These are phyloP conservation scores for Datnioides undecimradiatus DNA, from an alignment of 2,113 vertebrate species.

Conservation along the genomic window DNA sequence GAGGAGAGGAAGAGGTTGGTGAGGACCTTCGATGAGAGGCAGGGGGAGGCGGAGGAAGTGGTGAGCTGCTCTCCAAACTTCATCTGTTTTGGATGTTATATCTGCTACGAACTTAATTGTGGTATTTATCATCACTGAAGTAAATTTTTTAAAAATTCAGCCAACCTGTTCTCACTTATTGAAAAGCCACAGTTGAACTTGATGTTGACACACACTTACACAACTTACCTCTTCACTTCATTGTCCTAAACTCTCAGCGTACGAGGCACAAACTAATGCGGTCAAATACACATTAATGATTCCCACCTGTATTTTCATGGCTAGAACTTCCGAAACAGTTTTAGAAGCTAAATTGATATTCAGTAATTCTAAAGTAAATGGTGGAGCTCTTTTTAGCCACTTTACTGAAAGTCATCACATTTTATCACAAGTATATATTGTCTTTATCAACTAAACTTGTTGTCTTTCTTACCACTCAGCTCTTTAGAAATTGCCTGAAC, in stretches of 20 bases:
- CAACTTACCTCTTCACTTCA: background rate
- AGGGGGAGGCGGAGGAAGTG: slow-evolving; percentile 93
- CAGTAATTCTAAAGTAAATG: background rate
- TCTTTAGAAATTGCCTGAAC: too few relatives aligned
- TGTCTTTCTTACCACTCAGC: too few relatives aligned
- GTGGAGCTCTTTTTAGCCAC: background rate
- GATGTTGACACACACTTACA: background rate
- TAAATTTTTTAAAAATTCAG: too few relatives aligned
- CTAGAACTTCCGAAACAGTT: background rate
- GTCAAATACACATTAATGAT: background rate
- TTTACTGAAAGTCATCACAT: too few relatives aligned
- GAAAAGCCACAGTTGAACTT: too few relatives aligned
- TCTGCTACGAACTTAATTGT: too few relatives aligned
- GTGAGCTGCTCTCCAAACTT: slow-evolving; percentile 80
- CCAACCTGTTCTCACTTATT: too few relatives aligned
- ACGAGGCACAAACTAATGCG: background rate
- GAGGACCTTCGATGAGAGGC: slow-evolving; percentile 92
- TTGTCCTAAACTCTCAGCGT: background rate
- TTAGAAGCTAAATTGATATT: background rate
- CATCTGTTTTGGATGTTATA: background rate
- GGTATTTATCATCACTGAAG: too few relatives aligned
- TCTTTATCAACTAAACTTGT: too few relatives aligned
- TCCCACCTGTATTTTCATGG: too few relatives aligned
- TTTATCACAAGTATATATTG: too few relatives aligned
- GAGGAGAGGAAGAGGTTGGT: slow-evolving; percentile 94